Evolutionary conservation across 2,113 vertebrate genomes (phyloP).

Genomic region (Chiloscyllium plagiosum): DNA sequence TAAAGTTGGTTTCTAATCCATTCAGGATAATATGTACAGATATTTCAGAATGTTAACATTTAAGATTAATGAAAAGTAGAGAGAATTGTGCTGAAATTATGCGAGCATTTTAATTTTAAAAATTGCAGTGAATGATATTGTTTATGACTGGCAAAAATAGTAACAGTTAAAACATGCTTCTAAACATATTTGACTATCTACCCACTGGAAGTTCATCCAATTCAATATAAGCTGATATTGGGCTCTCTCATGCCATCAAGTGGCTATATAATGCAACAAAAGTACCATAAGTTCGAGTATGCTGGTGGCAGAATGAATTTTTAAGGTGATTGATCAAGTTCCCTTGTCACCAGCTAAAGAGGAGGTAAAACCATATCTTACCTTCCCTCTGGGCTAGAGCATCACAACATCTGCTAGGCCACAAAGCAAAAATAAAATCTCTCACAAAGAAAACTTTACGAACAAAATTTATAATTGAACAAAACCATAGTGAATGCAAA

Average conservation of each 20-base stretch:
- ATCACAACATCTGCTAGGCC: too few relatives aligned
- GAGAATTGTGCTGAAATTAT: neutral
- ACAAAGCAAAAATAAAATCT: too few relatives aligned
- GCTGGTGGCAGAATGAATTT: too few relatives aligned
- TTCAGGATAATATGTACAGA: neutral
- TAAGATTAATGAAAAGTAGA: neutral
- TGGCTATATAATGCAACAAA: neutral
- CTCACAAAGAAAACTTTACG: too few relatives aligned
- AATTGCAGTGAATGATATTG: neutral
- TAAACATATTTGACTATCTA: neutral
- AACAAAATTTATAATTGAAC: too few relatives aligned
- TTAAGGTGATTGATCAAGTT: too few relatives aligned
- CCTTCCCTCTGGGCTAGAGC: too few relatives aligned
- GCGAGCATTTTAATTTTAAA: neutral
- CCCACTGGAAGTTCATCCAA: neutral
- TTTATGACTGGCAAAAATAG: neutral
- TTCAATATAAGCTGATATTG: neutral
- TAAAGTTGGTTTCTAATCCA: too few relatives aligned
- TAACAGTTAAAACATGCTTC: neutral
- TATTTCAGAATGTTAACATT: neutral
- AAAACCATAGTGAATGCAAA: too few relatives aligned
- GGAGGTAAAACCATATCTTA: too few relatives aligned
- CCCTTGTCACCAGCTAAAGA: too few relatives aligned
- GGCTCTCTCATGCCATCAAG: conserved; percentile 14
- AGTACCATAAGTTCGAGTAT: neutral